phyloP scores from a whole-genome alignment of 2,113 vertebrate species.

The Salvelinus alpinus region DNA sequence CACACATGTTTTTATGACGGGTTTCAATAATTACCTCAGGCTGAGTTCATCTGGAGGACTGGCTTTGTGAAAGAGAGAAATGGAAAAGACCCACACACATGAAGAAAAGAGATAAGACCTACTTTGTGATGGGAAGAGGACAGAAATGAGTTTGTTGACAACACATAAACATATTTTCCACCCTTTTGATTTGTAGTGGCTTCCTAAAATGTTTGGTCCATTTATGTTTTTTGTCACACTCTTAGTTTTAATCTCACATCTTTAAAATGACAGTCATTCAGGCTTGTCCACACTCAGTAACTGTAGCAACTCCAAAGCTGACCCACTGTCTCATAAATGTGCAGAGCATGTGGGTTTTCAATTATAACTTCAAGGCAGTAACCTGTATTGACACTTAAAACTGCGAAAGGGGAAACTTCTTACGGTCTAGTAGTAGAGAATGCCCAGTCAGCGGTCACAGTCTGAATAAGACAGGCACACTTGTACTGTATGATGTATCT shows the following conservation, averaged over 20 bases:
- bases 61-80: constrained; percentile 4
- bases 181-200: no score
- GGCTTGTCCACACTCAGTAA: not conserved
- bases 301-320: not conserved
- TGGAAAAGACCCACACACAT: not conserved
- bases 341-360: not conserved
- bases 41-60: not conserved
- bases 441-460: not conserved
- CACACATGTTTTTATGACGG: not conserved
- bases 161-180: not conserved
- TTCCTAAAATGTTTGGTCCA: no score
- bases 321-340: no score
- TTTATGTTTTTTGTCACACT: no score
- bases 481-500: not conserved
- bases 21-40: not conserved
- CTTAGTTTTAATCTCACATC: no score
- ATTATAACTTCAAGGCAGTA: not conserved
- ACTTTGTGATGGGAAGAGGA: not conserved
- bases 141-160: not conserved
- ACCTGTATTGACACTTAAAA: not conserved
- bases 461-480: not conserved
- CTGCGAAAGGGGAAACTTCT: not conserved
- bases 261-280: not conserved
- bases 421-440: not conserved
- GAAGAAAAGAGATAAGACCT: not conserved